Percentiles rank a stretch among this genome's conserved stretches.
phyloP scores from a whole-genome alignment of 2,113 vertebrate species.

The Brachionichthys hirsutus region DNA sequence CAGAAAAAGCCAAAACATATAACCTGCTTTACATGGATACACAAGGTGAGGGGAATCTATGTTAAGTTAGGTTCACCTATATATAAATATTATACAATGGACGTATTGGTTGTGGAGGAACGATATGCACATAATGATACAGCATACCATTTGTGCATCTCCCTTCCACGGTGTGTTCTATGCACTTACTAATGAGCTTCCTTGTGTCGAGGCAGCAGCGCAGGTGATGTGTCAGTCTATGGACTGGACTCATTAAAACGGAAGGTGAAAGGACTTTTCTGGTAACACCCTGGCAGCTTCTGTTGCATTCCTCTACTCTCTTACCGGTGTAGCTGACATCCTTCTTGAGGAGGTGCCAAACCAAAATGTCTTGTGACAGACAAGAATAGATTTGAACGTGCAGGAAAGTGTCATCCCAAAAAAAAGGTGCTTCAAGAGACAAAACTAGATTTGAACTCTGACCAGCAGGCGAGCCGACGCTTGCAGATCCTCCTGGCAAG shows the following conservation, averaged over 20 bases:
- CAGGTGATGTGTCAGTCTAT: constrained; percentile 51
- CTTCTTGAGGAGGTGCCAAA: constrained; percentile 18
- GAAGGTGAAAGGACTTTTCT: constrained; percentile 18
- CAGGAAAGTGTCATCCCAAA: no score
- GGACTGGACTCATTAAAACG: constrained; percentile 59
- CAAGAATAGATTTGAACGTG: constrained; percentile 11
- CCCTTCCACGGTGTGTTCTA: constrained; percentile 50
- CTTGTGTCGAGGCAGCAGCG: constrained; percentile 33
- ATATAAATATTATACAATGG: constrained; percentile 34
- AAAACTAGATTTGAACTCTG: constrained; percentile 41
- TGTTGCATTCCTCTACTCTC: constrained; percentile 14
- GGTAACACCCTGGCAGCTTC: constrained; percentile 31
- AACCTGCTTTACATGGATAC: constrained; percentile 12
- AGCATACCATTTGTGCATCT: constrained; percentile 46
- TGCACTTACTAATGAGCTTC: constrained; percentile 62
- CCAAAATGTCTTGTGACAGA: constrained; percentile 15
- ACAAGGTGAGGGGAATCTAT: constrained; percentile 8
- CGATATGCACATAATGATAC: constrained; percentile 60
- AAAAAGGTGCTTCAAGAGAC: not conserved
- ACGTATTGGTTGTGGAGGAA: constrained; percentile 13
- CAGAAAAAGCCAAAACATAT: constrained; percentile 12
- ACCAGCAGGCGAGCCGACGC: constrained; percentile 28
- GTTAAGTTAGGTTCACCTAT: constrained; percentile 16
- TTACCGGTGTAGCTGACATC: constrained; percentile 36
- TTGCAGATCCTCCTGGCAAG: constrained; percentile 15